Conservation (phyloP, 2,797 vertebrate genomes). For the Cheirogaleus major region DNA sequence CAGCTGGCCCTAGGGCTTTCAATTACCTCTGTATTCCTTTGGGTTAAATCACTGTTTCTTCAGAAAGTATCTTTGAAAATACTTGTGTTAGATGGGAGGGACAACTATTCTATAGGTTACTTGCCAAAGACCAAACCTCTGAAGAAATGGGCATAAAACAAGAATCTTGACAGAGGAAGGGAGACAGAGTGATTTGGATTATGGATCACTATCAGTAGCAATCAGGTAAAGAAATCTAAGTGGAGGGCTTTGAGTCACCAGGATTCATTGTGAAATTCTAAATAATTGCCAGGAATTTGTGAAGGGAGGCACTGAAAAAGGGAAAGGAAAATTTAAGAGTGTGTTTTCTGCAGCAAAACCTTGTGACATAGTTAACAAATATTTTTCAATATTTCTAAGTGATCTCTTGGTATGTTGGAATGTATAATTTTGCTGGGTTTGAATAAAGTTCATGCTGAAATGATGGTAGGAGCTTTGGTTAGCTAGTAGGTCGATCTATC, state of each 20-base stretch:
- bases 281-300: not conserved
- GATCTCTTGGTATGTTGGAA: not conserved
- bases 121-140: not conserved
- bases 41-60: not conserved
- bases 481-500: not conserved
- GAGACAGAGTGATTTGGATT: not conserved
- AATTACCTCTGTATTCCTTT: not conserved
- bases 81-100: not conserved
- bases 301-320: not conserved
- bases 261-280: not conserved
- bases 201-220: not conserved
- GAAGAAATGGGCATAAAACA: not conserved
- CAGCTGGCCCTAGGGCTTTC: not conserved
- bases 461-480: not conserved
- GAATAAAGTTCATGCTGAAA: not conserved
- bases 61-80: conserved; percentile 5
- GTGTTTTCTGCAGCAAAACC: not conserved
- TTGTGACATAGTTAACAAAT: not conserved
- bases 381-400: not conserved
- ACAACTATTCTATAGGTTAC: not conserved
- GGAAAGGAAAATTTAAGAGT: not conserved
- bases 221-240: not conserved
- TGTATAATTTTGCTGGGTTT: not conserved
- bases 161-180: not conserved
- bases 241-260: not conserved